Base-by-base conservation (phyloP, 2,888 invertebrate species). In the Palloptera scutellata region DNA sequence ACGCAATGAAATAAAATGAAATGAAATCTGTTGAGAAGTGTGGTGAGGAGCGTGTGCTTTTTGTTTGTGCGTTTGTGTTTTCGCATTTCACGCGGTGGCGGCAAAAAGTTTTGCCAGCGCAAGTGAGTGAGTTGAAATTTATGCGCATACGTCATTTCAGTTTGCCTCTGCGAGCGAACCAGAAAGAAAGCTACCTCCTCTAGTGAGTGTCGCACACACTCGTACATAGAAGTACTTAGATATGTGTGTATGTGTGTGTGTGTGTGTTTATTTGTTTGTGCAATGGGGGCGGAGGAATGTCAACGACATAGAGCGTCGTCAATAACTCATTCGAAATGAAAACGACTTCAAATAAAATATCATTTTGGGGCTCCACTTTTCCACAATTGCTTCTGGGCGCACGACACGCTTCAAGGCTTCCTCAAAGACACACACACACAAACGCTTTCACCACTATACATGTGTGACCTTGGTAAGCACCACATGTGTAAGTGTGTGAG, bases 311-410 rank as follows among this genome's bases (percentile, higher is more conserved):
- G 52, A 45, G n/a, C n/a, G 19, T 30, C 71, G 74, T 73, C 78
- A 78, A 79, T 79, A 79, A 80, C 76, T 79, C 79, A 80, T 80
- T 79, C 76, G 74, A 76, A 77, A 78, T 79, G 79, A 75, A 73
- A 80, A 78, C 75, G 75, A 78, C 77, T 76, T 75, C 75, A 72
- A 80, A 79, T 79, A 78, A 79, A 79, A 67, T 78, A 76, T 77
- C 75, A 79, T 77, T 75, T 73, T 73, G 61, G 71, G 73, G 70
- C 72, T 76, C 73, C 11, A n/a, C 15, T 4, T 30, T 30, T 30
- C 30, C 30, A 59, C 54, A 62, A 71, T 66, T 75, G 72, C 73
- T 71, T 63, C 60, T 54, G 41, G 58, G 45, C 59, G 59, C 59
- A 58, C 59, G 63, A 51, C 43, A 62, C 53, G 52, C 58, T 53